A percentile compares a stretch with the other conserved stretches of the same genome.
phyloP scores from a whole-genome alignment of 2,113 vertebrate genomes.

The Oncorhynchus keta region DNA sequence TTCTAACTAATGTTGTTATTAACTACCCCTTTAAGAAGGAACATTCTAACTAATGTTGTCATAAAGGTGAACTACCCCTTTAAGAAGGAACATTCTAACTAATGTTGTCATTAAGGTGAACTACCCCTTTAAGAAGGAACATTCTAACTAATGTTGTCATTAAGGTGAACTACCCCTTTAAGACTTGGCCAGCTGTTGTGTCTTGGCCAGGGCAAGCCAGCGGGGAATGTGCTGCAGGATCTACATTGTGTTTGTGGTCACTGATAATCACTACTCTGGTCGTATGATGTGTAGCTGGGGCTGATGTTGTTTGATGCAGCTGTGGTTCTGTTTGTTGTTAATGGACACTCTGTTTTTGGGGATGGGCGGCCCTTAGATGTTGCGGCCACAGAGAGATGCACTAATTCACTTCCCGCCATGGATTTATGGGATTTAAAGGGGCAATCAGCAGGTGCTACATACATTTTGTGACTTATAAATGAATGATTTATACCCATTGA shows the following conservation, averaged over 20 bases:
- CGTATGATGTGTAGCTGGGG: slow-evolving; percentile 30
- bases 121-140: not conserved
- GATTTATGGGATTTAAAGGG: too few species aligned
- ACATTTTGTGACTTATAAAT: too few species aligned
- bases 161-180: not conserved
- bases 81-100: not conserved
- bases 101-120: not conserved
- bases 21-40: too few species aligned
- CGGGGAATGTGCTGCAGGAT: slow-evolving; percentile 19
- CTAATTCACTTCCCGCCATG: too few species aligned
- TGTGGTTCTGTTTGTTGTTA: not conserved
- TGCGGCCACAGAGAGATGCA: slow-evolving; percentile 20
- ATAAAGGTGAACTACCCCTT: too few species aligned
- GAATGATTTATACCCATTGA: too few species aligned
- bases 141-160: too few species aligned
- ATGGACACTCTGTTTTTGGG: not conserved
- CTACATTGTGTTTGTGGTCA: slow-evolving; percentile 38
- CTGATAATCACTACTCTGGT: slow-evolving; percentile 39
- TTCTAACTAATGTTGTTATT: too few species aligned
- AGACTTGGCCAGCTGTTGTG: slow-evolving; percentile 51
- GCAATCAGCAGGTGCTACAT: too few species aligned
- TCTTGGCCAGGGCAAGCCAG: not conserved
- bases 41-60: not conserved
- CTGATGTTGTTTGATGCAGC: not conserved
- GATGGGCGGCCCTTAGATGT: not conserved